Percentiles rank a stretch among this genome's conserved stretches.
phyloP scores from a whole-genome alignment of 2,113 vertebrate genomes.

The Podarcis cretensis region DNA sequence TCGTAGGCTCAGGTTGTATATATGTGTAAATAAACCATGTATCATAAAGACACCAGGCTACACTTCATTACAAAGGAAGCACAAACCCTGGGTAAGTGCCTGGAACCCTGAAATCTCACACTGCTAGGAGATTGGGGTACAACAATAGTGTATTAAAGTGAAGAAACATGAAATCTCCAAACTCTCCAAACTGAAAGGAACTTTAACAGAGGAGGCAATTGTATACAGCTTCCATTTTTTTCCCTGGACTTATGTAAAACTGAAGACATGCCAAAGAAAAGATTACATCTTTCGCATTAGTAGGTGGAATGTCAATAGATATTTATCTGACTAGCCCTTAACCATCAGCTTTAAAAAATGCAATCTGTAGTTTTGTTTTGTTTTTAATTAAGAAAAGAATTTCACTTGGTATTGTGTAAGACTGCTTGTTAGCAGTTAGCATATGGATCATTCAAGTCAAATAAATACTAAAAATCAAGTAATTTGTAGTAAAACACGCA shows the following conservation, averaged over 20 bases:
- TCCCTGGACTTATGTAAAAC: not conserved
- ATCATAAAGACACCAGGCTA: too few relatives aligned
- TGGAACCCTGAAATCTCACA: too few relatives aligned
- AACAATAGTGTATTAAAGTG: too few relatives aligned
- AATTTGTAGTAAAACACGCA: conserved; percentile 28
- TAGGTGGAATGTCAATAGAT: conserved; percentile 15
- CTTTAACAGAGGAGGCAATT: not conserved
- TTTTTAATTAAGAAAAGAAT: not conserved
- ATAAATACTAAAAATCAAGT: conserved; percentile 12
- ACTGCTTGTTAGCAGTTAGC: conserved; percentile 34
- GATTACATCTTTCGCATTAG: not conserved
- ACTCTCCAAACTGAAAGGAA: not conserved
- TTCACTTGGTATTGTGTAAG: not conserved
- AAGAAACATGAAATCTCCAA: not conserved
- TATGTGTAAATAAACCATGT: too few relatives aligned
- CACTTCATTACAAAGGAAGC: too few relatives aligned
- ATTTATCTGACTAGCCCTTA: not conserved
- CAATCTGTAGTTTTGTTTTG: not conserved
- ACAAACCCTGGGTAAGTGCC: too few relatives aligned
- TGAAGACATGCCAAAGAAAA: not conserved
- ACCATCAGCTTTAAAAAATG: not conserved
- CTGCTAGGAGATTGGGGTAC: too few relatives aligned
- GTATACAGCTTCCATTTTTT: not conserved
- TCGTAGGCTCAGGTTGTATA: too few relatives aligned
- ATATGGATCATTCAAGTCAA: conserved; percentile 34